Base-by-base conservation (phyloP, 2,797 vertebrate genomes). In the Fistularia commersonii region DNA sequence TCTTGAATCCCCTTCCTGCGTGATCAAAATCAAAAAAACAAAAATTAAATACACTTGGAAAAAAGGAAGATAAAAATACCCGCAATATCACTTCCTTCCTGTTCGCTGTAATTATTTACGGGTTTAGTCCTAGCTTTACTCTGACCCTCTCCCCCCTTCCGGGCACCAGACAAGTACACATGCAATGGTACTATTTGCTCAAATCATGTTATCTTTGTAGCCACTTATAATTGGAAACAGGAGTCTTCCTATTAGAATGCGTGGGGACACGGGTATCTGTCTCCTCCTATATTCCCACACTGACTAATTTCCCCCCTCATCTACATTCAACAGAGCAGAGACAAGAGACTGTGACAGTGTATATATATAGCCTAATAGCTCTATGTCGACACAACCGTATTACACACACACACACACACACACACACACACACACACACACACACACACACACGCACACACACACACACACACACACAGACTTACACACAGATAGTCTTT, bases 191-290 rank as follows among this genome's bases (percentile, higher is more conserved):
- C 81, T 54, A 81, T 86, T 23, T 79, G 62, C 72, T 89, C 87
- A 88, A 74, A 73, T 82, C 41, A 61, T 69, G 85, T 90, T 90
- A 90, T 87, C 88, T 87, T 89, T 87, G 77, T 74, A 89, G 89
- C 86, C 69, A 80, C 74, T 76, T 90, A 80, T 90, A 92, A 93
- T 85, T 91, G 88, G 86, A 90, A 93, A 86, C 90, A 91, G 87
- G 86, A 86, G 87, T 87, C 89, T 91, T 91, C 84, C 75, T 81
- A 75, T 79, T 81, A 72, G 71, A 78, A 80, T 84, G 81, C 74
- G 85, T 84, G 85, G 89, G 88, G 91, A 92, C 91, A 93, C 77
- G 87, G 73, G 87, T 87, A 88, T 92, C 84, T 89, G 89, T 92
- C 91, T 89, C 77, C 83, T 90, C 88, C 91, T 91, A 92, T 94